These are phyloP conservation scores for Pachypanchax playfairii DNA, from an alignment of 2,113 vertebrate genomes.

Conservation along the genomic window DNA sequence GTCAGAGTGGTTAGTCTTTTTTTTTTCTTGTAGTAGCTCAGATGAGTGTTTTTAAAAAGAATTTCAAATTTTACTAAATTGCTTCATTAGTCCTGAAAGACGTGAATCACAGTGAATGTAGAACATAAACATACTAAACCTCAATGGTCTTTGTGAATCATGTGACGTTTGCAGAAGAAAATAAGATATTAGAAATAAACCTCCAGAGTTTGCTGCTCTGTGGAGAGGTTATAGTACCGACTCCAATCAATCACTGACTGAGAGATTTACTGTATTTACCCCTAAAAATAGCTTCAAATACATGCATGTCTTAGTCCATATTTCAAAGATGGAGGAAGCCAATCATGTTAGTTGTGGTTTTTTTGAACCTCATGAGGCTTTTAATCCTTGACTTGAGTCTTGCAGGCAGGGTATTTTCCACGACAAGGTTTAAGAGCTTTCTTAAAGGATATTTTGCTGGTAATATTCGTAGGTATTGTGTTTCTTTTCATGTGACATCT, in stretches of 20 bases:
- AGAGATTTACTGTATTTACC: not conserved
- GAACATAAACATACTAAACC: too few species aligned
- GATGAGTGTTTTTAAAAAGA: too few species aligned
- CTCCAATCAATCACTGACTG: not conserved
- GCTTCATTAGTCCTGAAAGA: too few species aligned
- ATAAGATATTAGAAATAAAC: not conserved
- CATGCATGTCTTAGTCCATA: not conserved
- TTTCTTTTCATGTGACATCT: not conserved
- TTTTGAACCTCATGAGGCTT: not conserved
- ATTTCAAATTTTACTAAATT: too few species aligned
- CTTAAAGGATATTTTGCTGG: slow-evolving; percentile 8
- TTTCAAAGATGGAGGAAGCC: not conserved
- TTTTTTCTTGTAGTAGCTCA: too few species aligned
- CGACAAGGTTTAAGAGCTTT: not conserved
- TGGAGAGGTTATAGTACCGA: not conserved
- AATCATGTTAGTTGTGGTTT: not conserved
- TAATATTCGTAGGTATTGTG: not conserved
- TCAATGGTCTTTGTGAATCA: not conserved
- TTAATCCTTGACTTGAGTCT: not conserved
- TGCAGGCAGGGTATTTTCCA: slow-evolving; percentile 1
- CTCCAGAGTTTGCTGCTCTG: not conserved
- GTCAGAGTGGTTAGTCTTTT: not conserved
- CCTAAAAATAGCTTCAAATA: not conserved
- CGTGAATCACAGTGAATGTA: too few species aligned
- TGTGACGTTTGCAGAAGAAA: not conserved